Evolutionary conservation across 2,113 vertebrate genomes (phyloP).

Genomic region (Romanogobio albipinnatus): DNA sequence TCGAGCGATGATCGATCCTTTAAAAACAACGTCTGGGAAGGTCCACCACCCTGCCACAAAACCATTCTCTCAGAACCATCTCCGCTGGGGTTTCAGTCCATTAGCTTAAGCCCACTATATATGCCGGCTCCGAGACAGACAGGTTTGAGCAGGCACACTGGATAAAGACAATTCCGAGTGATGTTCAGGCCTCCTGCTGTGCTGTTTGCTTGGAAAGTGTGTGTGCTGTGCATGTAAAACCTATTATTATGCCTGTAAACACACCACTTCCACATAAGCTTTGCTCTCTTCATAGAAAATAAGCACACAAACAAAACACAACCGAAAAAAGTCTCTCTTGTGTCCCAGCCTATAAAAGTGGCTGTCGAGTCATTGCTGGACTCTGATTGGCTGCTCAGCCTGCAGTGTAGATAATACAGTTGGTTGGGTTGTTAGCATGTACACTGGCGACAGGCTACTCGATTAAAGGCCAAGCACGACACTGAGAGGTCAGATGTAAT

Average conservation of each 20-base stretch:
- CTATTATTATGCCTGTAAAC: slow-evolving; percentile 26
- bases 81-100: slow-evolving; percentile 23
- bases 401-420: slow-evolving; percentile 36
- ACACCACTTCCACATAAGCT: not conserved
- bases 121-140: slow-evolving; percentile 21
- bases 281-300: slow-evolving; percentile 7
- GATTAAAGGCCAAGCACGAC: not conserved
- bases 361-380: not conserved
- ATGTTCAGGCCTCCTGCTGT: slow-evolving; percentile 18
- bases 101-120: slow-evolving; percentile 14
- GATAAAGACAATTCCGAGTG: slow-evolving; percentile 17
- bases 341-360: not conserved
- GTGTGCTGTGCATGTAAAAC: slow-evolving; percentile 37
- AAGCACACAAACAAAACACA: slow-evolving; percentile 6
- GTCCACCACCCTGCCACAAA: slow-evolving; percentile 3
- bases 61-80: not conserved
- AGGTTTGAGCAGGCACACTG: slow-evolving; percentile 34
- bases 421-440: not conserved
- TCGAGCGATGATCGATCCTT: slow-evolving; percentile 22
- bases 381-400: slow-evolving; percentile 36
- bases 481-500: slow-evolving; percentile 78
- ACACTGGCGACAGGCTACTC: slow-evolving; percentile 14
- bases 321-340: not conserved
- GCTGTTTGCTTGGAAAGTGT: slow-evolving; percentile 11
- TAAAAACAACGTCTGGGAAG: slow-evolving; percentile 31